Percentiles rank a stretch among this genome's conserved stretches.
These are phyloP conservation scores for Aurelia aurita complex sp. Pacific DNA, from an alignment of 30 jellyfish, hydroid and myxozoan genomes.

Conservation along the genomic window DNA sequence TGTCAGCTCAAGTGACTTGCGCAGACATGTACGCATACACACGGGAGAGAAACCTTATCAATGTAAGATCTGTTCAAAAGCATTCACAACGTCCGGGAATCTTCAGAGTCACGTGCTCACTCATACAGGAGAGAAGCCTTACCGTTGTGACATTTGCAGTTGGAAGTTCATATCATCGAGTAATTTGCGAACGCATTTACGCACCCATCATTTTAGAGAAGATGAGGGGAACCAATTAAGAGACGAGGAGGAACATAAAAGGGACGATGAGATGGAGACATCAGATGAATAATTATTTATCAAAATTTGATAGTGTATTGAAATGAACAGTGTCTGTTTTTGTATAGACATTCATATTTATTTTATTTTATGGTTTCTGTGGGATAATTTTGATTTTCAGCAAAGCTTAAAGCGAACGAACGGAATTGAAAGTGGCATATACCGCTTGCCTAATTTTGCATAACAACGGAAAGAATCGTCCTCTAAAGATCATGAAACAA, in stretches of 20 bases:
- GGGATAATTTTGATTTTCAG: too few species aligned
- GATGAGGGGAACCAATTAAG: conserved; percentile 68
- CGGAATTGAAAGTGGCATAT: too few species aligned
- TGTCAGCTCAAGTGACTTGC: conserved; percentile 93
- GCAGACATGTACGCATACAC: conserved; percentile 97
- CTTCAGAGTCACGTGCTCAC: conserved; percentile 93
- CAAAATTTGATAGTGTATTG: too few species aligned
- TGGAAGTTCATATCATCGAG: conserved; percentile 94
- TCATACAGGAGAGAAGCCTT: conserved; percentile 98
- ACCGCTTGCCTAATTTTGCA: too few species aligned
- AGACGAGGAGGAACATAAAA: conserved; percentile 46
- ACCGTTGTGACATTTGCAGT: conserved; percentile 89
- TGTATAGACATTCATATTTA: too few species aligned
- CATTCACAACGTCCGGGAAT: conserved; percentile 96
- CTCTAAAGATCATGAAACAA: too few species aligned
- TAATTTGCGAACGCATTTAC: conserved; percentile 87
- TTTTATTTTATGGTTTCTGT: too few species aligned
- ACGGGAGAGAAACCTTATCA: conserved; percentile 98
- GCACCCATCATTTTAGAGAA: conserved; percentile 89
- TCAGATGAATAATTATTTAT: conserved; percentile 16
- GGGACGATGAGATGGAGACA: conserved; percentile 56
- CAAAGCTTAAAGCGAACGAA: too few species aligned
- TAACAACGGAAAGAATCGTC: too few species aligned
- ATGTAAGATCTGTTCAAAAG: conserved; percentile 97
- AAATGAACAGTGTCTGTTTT: too few species aligned